Conservation (phyloP, 1,140 invertebrate genomes). For the Euwallacea fornicatus region DNA sequence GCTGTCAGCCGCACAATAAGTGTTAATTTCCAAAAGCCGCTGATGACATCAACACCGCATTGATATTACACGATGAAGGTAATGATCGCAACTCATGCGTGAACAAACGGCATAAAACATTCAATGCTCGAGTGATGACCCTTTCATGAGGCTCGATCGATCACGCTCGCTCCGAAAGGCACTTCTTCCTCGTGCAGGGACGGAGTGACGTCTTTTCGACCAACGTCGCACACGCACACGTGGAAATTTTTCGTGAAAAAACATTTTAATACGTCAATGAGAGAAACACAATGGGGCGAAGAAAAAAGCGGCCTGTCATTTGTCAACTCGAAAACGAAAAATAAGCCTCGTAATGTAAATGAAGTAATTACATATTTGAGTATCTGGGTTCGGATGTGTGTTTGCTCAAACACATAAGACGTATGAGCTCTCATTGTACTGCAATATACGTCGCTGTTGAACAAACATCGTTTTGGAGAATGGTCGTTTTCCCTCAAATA, state of each 20-base stretch:
- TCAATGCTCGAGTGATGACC: background rate
- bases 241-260: no score
- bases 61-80: background rate
- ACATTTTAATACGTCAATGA: background rate
- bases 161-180: background rate
- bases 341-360: conserved; percentile 19
- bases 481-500: conserved; percentile 31
- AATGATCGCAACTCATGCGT: conserved; percentile 5
- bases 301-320: conserved; percentile 10
- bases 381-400: conserved; percentile 7
- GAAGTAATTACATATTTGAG: conserved; percentile 27
- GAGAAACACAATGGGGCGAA: conserved; percentile 1
- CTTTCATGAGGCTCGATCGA: background rate
- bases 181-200: background rate
- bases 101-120: conserved; percentile 4
- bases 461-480: conserved; percentile 29
- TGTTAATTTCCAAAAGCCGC: conserved; percentile 2
- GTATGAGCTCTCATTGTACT: conserved; percentile 31
- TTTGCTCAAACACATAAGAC: conserved; percentile 17
- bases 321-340: conserved; percentile 16
- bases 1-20: background rate
- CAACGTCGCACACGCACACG: background rate
- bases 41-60: background rate
- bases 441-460: conserved; percentile 20
- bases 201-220: background rate